A percentile compares a stretch with the other conserved stretches of the same genome.
phyloP scores from a whole-genome alignment of 92 coral and sea anemone genomes.

The Pocillopora grandis region DNA sequence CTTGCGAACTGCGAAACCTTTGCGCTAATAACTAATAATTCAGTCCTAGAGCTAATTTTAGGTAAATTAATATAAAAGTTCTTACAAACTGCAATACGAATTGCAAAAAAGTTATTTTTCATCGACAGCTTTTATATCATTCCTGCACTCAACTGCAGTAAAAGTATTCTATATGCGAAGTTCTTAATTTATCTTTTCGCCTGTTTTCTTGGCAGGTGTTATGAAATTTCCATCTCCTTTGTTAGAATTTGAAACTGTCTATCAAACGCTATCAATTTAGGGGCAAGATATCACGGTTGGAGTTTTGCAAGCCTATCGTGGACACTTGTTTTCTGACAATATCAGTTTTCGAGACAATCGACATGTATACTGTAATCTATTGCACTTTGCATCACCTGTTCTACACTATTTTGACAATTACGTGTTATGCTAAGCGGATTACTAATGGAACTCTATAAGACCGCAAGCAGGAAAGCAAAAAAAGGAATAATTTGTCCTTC shows the following conservation, averaged over 20 bases:
- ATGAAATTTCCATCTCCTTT: neutral
- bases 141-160: no score
- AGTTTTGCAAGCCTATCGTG: neutral
- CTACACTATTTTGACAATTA: no score
- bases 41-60: neutral
- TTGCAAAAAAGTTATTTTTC: no score
- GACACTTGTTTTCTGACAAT: neutral
- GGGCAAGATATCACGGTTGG: neutral
- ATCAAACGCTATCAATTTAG: neutral
- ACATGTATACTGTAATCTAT: neutral
- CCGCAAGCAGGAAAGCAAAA: no score
- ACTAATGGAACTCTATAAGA: no score
- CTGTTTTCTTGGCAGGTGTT: conserved; percentile 18
- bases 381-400: conserved; percentile 10
- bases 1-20: neutral
- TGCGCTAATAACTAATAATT: neutral
- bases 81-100: neutral
- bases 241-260: conserved; percentile 13
- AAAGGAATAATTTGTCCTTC: no score
- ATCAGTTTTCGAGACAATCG: conserved; percentile 6
- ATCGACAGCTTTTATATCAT: no score
- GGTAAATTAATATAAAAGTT: neutral
- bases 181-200: neutral
- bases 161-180: no score
- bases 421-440: no score